These are phyloP conservation scores for Ricordea florida DNA, from an alignment of 92 coral and sea anemone species.

Conservation along the genomic window DNA sequence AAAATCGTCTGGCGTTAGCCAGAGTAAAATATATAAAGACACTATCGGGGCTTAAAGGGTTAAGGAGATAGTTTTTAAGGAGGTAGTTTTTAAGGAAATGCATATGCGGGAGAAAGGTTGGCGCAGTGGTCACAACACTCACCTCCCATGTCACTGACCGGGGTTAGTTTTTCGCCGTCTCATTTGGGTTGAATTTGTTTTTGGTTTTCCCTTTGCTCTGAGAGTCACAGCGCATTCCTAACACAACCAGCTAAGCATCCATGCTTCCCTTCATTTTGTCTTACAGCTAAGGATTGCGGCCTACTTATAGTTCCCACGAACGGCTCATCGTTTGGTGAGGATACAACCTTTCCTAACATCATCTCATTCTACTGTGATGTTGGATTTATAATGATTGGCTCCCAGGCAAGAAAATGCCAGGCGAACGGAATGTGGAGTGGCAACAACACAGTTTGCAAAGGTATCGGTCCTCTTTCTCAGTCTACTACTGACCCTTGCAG, in stretches of 20 bases:
- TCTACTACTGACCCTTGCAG: too few relatives aligned
- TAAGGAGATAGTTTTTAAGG: too few relatives aligned
- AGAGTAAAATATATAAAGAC: too few relatives aligned
- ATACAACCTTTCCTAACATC: slow-evolving; percentile 34
- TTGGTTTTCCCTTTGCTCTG: not conserved
- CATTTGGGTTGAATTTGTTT: too few relatives aligned
- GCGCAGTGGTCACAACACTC: too few relatives aligned
- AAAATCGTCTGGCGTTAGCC: too few relatives aligned
- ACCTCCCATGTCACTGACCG: too few relatives aligned
- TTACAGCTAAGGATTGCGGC: slow-evolving; percentile 52
- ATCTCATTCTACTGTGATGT: slow-evolving; percentile 42
- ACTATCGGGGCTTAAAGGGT: too few relatives aligned
- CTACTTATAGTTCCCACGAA: slow-evolving; percentile 14
- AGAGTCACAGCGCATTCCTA: not conserved
- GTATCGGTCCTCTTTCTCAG: too few relatives aligned
- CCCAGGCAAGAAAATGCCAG: slow-evolving; percentile 44
- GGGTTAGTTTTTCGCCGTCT: too few relatives aligned
- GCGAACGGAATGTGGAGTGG: slow-evolving; percentile 50
- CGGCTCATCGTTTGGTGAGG: slow-evolving; percentile 26
- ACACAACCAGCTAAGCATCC: not conserved
- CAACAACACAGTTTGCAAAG: slow-evolving; percentile 23
- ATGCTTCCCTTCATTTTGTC: not conserved
- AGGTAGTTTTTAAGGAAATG: too few relatives aligned
- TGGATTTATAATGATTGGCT: slow-evolving; percentile 64
- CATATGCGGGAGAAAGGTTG: too few relatives aligned